Evolutionary conservation across 2,797 vertebrate species (phyloP).

Genomic region (Poeciliopsis gracilis): DNA sequence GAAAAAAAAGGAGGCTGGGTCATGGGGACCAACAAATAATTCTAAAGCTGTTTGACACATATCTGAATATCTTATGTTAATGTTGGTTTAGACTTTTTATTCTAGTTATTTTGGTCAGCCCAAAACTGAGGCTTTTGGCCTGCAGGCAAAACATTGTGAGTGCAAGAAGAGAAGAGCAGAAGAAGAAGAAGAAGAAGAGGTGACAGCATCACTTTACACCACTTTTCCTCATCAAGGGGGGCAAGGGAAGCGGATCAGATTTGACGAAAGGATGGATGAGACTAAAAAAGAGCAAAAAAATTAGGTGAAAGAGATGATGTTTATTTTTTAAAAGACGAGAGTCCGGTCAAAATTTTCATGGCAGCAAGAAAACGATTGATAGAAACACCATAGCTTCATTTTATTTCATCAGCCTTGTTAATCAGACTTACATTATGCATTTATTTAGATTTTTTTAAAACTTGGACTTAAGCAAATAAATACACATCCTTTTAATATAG

Average conservation of each 20-base stretch:
- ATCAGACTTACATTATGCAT: neutral
- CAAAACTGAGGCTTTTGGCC: neutral
- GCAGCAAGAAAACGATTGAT: neutral
- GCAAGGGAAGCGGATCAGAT: neutral
- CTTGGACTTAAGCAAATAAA: too few relatives aligned
- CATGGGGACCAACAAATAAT: neutral
- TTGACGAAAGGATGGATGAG: too few relatives aligned
- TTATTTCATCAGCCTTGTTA: neutral
- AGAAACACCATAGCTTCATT: neutral
- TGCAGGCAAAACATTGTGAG: neutral
- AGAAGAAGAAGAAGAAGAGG: neutral
- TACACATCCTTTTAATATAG: neutral
- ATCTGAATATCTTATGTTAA: neutral
- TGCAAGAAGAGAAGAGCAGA: neutral
- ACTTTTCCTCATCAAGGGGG: neutral
- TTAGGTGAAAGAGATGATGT: neutral
- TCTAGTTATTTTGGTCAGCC: neutral
- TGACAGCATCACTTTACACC: neutral
- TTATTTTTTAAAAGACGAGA: neutral
- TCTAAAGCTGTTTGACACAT: neutral
- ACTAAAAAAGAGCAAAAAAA: too few relatives aligned
- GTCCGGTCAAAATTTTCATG: neutral
- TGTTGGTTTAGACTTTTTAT: neutral
- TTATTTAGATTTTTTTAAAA: neutral
- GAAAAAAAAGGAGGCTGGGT: neutral